A percentile compares a stretch with the other conserved stretches of the same genome.
phyloP scores from a whole-genome alignment of 2,113 vertebrate species.

The Pygoscelis adeliae region DNA sequence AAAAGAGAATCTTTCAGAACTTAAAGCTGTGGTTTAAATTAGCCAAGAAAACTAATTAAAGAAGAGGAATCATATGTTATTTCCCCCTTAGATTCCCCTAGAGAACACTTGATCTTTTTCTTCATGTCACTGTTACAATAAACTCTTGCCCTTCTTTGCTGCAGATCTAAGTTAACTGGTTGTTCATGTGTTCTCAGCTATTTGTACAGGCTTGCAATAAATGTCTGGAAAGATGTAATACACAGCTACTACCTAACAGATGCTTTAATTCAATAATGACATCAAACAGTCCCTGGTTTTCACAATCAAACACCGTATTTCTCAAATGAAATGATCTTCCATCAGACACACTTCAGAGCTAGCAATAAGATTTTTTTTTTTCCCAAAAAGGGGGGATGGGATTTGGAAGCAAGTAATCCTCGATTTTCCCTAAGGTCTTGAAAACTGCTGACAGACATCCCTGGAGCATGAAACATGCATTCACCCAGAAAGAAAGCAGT shows the following conservation, averaged over 20 bases:
- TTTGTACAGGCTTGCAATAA: not conserved
- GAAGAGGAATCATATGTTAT: not conserved
- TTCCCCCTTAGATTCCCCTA: not conserved
- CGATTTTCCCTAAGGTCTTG: not conserved
- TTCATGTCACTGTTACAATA: not conserved
- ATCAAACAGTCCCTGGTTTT: not conserved
- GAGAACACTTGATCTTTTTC: not conserved
- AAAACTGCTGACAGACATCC: not conserved
- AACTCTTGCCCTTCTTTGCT: not conserved
- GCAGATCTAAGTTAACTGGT: not conserved
- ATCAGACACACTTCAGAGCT: not conserved
- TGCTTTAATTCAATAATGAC: not conserved
- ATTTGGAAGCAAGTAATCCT: not conserved
- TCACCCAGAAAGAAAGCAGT: not conserved
- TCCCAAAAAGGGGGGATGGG: not conserved
- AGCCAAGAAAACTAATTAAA: not conserved
- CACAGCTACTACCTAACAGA: not conserved
- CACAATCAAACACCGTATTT: not conserved
- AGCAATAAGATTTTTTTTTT: not conserved
- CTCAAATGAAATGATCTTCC: not conserved
- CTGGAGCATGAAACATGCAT: not conserved
- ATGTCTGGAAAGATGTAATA: not conserved
- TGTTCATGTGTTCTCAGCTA: not conserved
- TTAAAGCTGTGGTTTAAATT: not conserved
- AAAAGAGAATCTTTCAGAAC: not conserved